These are phyloP conservation scores for Cosmia trapezina DNA, from an alignment of 2,888 invertebrate species.

Conservation along the genomic window DNA sequence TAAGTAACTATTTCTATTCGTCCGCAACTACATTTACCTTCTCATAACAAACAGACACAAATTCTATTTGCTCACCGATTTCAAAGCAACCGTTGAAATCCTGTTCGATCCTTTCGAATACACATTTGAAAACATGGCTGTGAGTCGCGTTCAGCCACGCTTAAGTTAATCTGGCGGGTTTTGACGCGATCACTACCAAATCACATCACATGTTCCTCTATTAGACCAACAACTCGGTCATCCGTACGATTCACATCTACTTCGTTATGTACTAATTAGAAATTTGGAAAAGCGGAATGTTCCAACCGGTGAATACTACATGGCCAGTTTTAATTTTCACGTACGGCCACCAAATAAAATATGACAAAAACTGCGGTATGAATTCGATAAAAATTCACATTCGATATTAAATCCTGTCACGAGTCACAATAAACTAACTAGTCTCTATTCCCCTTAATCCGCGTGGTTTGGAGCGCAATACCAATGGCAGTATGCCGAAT, in stretches of 20 bases:
- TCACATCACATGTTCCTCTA: constrained; percentile 70
- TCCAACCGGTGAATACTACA: not conserved
- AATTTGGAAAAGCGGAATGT: constrained; percentile 38
- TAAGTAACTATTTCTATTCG: constrained; percentile 12
- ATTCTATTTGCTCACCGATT: constrained; percentile 53
- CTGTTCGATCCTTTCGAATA: constrained; percentile 69
- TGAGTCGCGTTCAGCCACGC: constrained; percentile 69
- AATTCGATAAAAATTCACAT: constrained; percentile 58
- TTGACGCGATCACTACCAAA: constrained; percentile 72
- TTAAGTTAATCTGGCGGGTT: constrained; percentile 73
- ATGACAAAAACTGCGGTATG: constrained; percentile 42
- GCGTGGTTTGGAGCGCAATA: constrained; percentile 59
- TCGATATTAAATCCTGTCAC: constrained; percentile 63
- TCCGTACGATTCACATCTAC: constrained; percentile 12
- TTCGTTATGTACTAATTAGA: constrained; percentile 30
- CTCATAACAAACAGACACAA: constrained; percentile 50
- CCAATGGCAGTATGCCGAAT: constrained; percentile 64
- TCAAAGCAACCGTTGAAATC: constrained; percentile 67
- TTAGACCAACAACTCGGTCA: constrained; percentile 13
- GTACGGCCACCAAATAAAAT: constrained; percentile 34
- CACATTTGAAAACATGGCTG: constrained; percentile 71
- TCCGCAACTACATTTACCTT: constrained; percentile 30
- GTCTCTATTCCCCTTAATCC: constrained; percentile 63
- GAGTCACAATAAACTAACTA: constrained; percentile 67
- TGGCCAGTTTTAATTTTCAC: constrained; percentile 11